Base-by-base conservation (phyloP, 23 tunicate genomes). In the Styela clava region DNA sequence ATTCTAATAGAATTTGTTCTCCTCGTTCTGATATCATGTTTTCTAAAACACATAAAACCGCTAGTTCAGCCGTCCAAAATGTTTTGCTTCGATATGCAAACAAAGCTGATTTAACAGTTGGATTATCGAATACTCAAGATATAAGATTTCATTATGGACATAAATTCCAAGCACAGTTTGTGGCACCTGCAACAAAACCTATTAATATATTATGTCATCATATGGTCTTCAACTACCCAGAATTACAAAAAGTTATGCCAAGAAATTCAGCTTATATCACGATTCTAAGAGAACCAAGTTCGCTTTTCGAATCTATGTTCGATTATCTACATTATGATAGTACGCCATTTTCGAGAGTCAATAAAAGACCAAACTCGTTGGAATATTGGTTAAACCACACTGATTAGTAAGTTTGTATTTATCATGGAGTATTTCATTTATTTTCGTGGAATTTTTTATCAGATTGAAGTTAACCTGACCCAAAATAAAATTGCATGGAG, bases 31-130 rank as follows among this genome's bases (percentile, higher is more conserved):
- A 91, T 64, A 77, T 91, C 33, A 65, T 85, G 69, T 91, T 91
- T 78, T 56, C 85, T 24, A 91, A 91, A 82, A 91, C 97, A 20
- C 97, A 91, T 80, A 91, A 91, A 85, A 91, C 97, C 21, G 97
- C 90, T 16, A 82, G 97, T n/a, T 63, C 97, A 3, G 79, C 86
- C 16, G 85, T 91, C 9, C 97, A 91, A 86, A 91, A 91, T 63
- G 71, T 91, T 32, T 63, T 91, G 33, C 64, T 91, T 63, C 61
- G 97, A 78, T 68, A 91, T 71, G 97, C 85, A 18, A 78, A 91
- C 68, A 76, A 37, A 34, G 33, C 69, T 37, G 69, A 82, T 24
- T 69, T 86, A 1, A 65, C 71, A 52, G 97, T 91, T 68, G 97
- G 97, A 34, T 68, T 91, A 34, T 78, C 97, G 2, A 36, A 33